Base-by-base conservation (phyloP, 1,140 invertebrate species). In the Heliconius nattereri region DNA sequence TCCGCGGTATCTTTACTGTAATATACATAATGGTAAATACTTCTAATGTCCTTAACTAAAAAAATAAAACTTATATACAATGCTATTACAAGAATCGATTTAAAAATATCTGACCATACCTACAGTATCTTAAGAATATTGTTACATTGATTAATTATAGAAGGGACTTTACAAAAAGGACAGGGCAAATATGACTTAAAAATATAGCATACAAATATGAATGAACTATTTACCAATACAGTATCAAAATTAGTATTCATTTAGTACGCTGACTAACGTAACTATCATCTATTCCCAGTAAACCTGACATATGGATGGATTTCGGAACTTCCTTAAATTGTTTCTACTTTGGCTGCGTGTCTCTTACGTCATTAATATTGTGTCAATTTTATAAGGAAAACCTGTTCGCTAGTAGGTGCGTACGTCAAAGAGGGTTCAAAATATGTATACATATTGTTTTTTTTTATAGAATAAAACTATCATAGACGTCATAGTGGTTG, bases 271-370 rank as follows among this genome's bases (percentile, higher is more conserved):
- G 2, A 35, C 13, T 72, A 6, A 35, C 13, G 35, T 37, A n/a
- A 19, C 23, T 75, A 75, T 57, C 9, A 45, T 29, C 29, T 57
- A n/a, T 75, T 75, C 29, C 29, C 23, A 57, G 49, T 57, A 57
- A 13, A 57, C 13, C 7, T 29, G 29, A 57, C 72, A 45, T 45
- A 16, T 16, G n/a, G 6, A 32, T 35, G 52, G 19, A 57, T 75
- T 75, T 75, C 52, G 52, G 73, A 57, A 57, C 52, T 75, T 75
- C 73, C 73, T 75, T 26, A 57, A 75, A 75, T 35, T 60, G 73
- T 75, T 75, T 20, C 26, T 20, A n/a, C 8, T 26, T 26, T 66
- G 9, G 60, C 19, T 8, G 2, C 7, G 54, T 57, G 40, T 40
- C 40, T 40, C 40, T 40, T 5, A 29, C 11, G 60, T 26, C 9